Conservation (phyloP, 1,140 invertebrate genomes). For the Eumeta japonica region DNA sequence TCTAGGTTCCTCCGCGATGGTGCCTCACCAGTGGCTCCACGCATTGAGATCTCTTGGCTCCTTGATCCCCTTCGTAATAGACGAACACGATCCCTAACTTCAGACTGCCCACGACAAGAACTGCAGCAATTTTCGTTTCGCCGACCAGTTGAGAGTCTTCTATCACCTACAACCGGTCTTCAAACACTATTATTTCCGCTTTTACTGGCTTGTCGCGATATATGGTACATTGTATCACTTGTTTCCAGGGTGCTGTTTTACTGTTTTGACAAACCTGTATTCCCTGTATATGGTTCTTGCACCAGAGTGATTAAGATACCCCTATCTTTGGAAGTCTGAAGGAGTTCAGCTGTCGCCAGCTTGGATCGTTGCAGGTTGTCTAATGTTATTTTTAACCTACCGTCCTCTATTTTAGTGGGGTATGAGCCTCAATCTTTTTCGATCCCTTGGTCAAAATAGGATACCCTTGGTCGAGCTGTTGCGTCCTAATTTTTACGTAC, state of each 20-base stretch:
- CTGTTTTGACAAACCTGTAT: constrained; percentile 1
- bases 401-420: background rate
- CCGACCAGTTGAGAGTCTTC: background rate
- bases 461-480: constrained; percentile 12
- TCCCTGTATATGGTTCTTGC: constrained; percentile 19
- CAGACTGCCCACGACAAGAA: background rate
- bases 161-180: background rate
- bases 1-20: background rate
- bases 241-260: constrained; percentile 12
- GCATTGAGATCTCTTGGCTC: constrained; percentile 1
- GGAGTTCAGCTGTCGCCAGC: constrained; percentile 13
- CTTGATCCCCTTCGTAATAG: background rate
- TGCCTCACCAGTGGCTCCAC: constrained; percentile 2
- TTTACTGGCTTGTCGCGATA: constrained; percentile 12
- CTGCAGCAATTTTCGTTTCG: background rate
- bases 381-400: constrained; percentile 10
- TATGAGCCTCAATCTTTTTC: background rate
- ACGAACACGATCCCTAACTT: background rate
- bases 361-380: constrained; percentile 15
- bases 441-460: constrained; percentile 14
- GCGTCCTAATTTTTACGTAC: constrained; percentile 13
- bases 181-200: background rate
- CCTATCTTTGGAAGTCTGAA: constrained; percentile 2
- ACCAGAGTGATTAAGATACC: constrained; percentile 10
- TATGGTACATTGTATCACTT: constrained; percentile 16